Conservation (phyloP, 1,140 invertebrate species). For the Brachionus koreanus region DNA sequence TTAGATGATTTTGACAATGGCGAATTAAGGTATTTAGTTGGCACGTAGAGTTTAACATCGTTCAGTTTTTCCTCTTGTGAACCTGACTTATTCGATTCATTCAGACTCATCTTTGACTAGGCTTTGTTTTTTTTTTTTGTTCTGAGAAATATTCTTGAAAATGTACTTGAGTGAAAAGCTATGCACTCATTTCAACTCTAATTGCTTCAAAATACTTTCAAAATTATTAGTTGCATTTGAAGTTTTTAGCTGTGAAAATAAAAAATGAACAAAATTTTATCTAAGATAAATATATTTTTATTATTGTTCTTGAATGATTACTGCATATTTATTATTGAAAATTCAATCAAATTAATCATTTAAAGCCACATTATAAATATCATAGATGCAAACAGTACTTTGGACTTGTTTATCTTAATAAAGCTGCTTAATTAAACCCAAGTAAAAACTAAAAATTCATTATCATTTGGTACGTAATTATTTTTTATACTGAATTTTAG, state of each 20-base stretch:
- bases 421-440: too few species aligned
- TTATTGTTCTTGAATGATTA: neutral
- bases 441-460: too few species aligned
- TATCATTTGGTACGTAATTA: too few species aligned
- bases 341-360: neutral
- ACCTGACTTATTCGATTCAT: neutral
- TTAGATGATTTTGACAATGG: slow-evolving; percentile 10
- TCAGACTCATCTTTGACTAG: neutral
- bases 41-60: slow-evolving; percentile 3
- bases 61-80: neutral
- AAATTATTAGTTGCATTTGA: neutral
- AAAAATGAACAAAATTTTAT: neutral
- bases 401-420: neutral
- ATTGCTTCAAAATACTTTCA: too few species aligned
- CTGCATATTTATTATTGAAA: neutral
- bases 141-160: neutral
- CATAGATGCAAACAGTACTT: neutral
- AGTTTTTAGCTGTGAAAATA: neutral
- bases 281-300: neutral
- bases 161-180: neutral
- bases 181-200: neutral
- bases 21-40: slow-evolving; percentile 18
- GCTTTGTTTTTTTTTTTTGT: neutral
- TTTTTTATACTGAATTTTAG: too few species aligned
- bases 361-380: neutral